Percentiles rank a stretch among this genome's conserved stretches.
These are phyloP conservation scores for Lucilia sericata DNA, from an alignment of 1,140 invertebrate species.

Conservation along the genomic window DNA sequence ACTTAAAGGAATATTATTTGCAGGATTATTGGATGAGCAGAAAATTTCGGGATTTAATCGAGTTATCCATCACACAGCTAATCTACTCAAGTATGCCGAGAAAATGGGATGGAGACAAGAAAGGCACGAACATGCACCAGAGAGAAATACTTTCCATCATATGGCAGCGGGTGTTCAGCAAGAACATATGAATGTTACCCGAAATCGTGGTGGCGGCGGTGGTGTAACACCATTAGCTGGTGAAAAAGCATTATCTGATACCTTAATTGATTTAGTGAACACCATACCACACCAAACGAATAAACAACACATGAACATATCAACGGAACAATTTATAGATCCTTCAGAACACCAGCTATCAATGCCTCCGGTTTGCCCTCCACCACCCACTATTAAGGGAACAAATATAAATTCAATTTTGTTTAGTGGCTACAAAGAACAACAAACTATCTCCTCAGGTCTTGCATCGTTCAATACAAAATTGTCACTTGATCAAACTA, in stretches of 20 bases:
- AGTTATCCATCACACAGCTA: constrained; percentile 37
- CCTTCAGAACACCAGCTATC: not conserved
- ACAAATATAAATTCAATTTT: not conserved
- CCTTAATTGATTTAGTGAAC: constrained; percentile 28
- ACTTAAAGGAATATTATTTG: constrained; percentile 46
- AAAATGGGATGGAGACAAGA: constrained; percentile 38
- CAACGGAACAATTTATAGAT: not conserved
- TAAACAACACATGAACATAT: not conserved
- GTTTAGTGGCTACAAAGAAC: not conserved
- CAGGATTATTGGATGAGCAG: constrained; percentile 38
- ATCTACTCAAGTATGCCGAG: constrained; percentile 43
- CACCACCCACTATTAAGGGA: not conserved
- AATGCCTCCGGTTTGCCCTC: not conserved
- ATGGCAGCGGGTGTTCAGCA: no score
- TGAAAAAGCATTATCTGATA: constrained; percentile 37
- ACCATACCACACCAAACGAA: not conserved
- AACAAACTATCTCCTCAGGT: not conserved
- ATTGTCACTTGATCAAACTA: not conserved
- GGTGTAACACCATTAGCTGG: not conserved
- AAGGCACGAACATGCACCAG: not conserved
- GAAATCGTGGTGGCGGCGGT: not conserved
- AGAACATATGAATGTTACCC: no score
- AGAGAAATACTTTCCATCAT: not conserved
- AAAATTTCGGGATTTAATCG: constrained; percentile 43
- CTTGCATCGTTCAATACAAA: not conserved